Evolutionary conservation across 2,113 vertebrate species (phyloP).

Genomic region (Burhinus bistriatus): DNA sequence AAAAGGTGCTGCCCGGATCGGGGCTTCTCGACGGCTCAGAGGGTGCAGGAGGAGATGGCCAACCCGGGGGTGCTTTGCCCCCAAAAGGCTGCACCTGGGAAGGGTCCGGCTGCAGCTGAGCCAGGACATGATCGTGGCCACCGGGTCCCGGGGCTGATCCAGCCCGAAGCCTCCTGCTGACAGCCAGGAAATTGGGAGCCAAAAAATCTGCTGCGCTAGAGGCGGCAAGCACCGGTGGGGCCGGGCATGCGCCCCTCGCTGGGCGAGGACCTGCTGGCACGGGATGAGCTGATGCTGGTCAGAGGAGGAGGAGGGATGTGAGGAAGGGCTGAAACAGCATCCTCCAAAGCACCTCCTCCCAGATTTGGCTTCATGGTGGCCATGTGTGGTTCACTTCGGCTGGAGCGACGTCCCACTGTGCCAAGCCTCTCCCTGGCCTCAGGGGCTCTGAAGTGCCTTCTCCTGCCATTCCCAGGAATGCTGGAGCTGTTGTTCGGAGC

Average conservation of each 20-base stretch:
- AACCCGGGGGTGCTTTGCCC: fast-evolving
- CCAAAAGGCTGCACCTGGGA: neutral
- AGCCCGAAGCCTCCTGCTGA: neutral
- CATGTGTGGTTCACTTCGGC: fast-evolving
- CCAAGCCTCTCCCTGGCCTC: neutral
- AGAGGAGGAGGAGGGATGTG: neutral
- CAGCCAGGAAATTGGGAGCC: neutral
- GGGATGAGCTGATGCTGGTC: neutral
- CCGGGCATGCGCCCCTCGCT: neutral
- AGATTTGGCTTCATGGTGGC: neutral
- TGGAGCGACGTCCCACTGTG: fast-evolving
- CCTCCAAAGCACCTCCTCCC: neutral
- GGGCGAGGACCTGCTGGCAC: neutral
- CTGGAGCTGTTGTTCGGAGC: fast-evolving
- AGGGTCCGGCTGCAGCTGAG: neutral
- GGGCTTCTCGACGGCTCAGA: fast-evolving
- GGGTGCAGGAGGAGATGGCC: neutral
- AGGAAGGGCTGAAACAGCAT: neutral
- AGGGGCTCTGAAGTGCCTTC: neutral
- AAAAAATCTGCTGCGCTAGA: neutral
- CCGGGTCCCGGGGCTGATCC: neutral
- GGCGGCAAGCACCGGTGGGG: fast-evolving
- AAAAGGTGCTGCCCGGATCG: fast-evolving
- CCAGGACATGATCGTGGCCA: fast-evolving
- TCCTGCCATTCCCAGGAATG: fast-evolving